These are phyloP conservation scores for Cisticola juncidis DNA, from an alignment of 2,113 vertebrate genomes.

Conservation along the genomic window DNA sequence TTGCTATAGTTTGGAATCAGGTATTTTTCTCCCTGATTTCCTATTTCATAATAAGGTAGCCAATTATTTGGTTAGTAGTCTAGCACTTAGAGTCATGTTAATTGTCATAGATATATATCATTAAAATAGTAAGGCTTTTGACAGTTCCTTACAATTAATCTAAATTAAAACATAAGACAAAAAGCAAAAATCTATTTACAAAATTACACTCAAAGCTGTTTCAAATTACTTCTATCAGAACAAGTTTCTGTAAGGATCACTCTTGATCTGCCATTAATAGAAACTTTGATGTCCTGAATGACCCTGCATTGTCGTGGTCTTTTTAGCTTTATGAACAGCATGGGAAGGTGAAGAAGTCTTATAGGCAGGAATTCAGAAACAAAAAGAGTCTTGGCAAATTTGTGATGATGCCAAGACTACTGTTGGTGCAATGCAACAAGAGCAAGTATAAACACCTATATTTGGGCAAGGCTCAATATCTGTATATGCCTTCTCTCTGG, in stretches of 20 bases:
- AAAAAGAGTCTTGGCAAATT: background rate
- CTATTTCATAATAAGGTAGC: background rate
- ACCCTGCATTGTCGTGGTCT: background rate
- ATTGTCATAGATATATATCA: background rate
- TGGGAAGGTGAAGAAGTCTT: background rate
- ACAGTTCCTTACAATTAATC: background rate
- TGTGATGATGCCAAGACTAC: background rate
- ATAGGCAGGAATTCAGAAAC: background rate
- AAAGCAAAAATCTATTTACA: background rate
- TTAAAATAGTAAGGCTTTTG: background rate
- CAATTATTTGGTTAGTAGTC: background rate
- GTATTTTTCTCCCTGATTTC: background rate
- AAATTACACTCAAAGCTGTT: background rate
- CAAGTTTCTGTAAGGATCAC: background rate
- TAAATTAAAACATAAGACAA: background rate
- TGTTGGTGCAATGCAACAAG: background rate
- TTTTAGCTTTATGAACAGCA: background rate
- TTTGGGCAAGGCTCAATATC: background rate
- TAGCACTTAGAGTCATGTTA: background rate
- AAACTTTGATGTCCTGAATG: background rate
- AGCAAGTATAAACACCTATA: background rate
- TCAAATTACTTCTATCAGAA: background rate
- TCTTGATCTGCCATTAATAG: background rate
- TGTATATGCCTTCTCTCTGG: background rate
- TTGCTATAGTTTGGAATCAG: background rate